phyloP scores from a whole-genome alignment of 2,113 vertebrate genomes.

The Glaucomys volans region DNA sequence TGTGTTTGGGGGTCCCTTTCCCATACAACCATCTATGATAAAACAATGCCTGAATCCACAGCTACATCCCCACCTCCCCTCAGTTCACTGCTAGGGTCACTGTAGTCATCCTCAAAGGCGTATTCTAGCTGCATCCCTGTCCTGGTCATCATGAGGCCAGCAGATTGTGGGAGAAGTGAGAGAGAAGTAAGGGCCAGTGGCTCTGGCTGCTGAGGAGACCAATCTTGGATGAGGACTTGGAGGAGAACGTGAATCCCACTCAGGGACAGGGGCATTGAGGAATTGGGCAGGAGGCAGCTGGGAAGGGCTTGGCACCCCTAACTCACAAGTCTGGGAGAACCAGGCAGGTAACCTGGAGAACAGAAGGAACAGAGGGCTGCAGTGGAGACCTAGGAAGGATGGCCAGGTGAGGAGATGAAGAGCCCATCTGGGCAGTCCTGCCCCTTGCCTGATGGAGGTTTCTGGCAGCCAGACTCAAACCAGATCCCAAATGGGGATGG shows the following conservation, averaged over 20 bases:
- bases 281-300: too few species aligned
- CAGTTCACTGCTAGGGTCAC: neutral
- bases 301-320: neutral
- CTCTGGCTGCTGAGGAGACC: too few species aligned
- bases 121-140: rapidly evolving
- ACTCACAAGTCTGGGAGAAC: neutral
- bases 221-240: neutral
- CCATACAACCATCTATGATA: rapidly evolving
- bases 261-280: too few species aligned
- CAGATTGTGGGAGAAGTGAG: rapidly evolving
- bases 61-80: neutral
- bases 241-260: neutral
- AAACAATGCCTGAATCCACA: too few species aligned
- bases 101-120: neutral
- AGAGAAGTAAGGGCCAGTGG: too few species aligned
- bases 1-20: neutral
- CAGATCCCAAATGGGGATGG: neutral
- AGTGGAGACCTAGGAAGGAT: neutral
- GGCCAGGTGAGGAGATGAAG: neutral
- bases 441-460: neutral
- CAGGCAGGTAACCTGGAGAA: neutral
- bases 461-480: neutral
- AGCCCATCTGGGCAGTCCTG: neutral
- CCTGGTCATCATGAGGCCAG: rapidly evolving
- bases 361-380: neutral